Conservation (phyloP, 1,140 invertebrate species). For the Caenorhabditis briggsae region DNA sequence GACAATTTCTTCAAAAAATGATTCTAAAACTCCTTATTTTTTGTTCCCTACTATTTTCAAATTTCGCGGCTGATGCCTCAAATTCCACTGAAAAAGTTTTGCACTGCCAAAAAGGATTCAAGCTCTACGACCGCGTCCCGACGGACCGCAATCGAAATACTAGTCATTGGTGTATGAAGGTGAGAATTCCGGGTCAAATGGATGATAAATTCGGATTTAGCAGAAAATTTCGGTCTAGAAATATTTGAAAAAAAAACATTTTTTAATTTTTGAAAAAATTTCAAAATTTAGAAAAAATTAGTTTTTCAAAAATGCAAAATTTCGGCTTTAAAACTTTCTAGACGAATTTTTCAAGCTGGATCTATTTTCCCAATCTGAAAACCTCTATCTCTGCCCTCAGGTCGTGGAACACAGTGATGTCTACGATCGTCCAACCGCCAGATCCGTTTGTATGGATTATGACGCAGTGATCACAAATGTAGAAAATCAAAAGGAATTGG, state of each 20-base stretch:
- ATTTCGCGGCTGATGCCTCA: not conserved
- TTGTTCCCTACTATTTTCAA: not conserved
- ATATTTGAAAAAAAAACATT: too few relatives aligned
- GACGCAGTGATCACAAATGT: constrained; percentile 31
- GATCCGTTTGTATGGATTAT: constrained; percentile 28
- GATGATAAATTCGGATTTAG: not conserved
- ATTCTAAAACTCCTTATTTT: not conserved
- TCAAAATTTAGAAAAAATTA: too few relatives aligned
- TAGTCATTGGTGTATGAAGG: constrained; percentile 27
- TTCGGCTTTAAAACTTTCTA: too few relatives aligned
- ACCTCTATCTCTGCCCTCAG: not conserved
- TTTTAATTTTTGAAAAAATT: too few relatives aligned
- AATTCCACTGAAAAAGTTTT: not conserved
- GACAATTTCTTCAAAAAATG: too few relatives aligned
- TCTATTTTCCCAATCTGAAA: not conserved
- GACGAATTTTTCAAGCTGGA: too few relatives aligned
- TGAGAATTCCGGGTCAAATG: not conserved
- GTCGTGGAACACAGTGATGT: constrained; percentile 19
- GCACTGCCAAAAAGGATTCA: constrained; percentile 13
- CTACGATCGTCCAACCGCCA: constrained; percentile 10
- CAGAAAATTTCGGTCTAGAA: not conserved
- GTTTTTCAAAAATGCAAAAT: too few relatives aligned
- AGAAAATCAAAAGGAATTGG: constrained; percentile 10
- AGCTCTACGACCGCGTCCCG: not conserved
- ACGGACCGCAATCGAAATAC: constrained; percentile 10